phyloP scores from a whole-genome alignment of 1,140 invertebrate species.

The Pemphigus obesinymphae region DNA sequence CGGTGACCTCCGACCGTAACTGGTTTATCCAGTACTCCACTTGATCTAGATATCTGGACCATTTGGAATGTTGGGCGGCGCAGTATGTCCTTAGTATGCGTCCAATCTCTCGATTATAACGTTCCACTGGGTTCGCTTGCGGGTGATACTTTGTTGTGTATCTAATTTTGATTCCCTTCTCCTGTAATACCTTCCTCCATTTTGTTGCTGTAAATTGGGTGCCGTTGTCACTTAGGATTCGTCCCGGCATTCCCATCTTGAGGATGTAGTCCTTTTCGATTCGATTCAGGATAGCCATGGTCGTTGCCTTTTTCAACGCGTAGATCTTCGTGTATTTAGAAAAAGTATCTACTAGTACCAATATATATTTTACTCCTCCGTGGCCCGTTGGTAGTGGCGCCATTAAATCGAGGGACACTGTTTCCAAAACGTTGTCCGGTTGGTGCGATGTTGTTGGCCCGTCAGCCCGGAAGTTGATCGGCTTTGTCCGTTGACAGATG shows the following conservation, averaged over 20 bases:
- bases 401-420: background rate
- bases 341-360: background rate
- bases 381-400: background rate
- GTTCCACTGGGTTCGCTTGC: background rate
- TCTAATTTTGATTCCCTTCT: background rate
- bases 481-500: background rate
- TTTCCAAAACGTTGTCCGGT: background rate
- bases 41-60: no score
- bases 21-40: no score
- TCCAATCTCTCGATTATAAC: no score
- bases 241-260: no score
- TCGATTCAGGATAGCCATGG: background rate
- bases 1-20: no score
- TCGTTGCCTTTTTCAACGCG: background rate
- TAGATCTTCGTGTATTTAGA: background rate
- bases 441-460: no score
- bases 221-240: no score
- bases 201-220: background rate
- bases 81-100: no score
- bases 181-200: background rate
- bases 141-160: background rate
- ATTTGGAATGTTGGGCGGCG: no score
- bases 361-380: background rate
- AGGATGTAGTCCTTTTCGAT: background rate
- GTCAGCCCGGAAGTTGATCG: background rate